A percentile compares a stretch with the other conserved stretches of the same genome.
Evolutionary conservation across 2,113 vertebrate genomes (phyloP).

Genomic region (Larimichthys polyactis): DNA sequence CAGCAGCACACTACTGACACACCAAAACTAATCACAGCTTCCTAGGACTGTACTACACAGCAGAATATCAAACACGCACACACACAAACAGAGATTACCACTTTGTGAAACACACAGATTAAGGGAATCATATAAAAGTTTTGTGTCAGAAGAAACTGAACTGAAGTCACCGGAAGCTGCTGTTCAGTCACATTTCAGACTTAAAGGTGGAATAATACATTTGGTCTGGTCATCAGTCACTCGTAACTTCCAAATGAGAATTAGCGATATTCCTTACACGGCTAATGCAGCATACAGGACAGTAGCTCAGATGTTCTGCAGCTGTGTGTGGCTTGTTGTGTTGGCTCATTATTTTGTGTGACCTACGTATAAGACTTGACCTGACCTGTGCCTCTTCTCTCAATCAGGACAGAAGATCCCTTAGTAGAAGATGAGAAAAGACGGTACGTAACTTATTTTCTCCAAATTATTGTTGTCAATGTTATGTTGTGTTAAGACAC

Average conservation of each 20-base stretch:
- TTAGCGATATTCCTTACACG: slow-evolving; percentile 4
- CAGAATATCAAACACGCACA: slow-evolving; percentile 25
- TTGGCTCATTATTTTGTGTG: no score
- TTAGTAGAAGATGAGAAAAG: slow-evolving; percentile 94
- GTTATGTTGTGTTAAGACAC: neutral
- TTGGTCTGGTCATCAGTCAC: slow-evolving; percentile 18
- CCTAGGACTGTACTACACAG: slow-evolving; percentile 39
- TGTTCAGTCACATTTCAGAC: neutral
- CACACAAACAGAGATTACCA: neutral
- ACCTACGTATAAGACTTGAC: slow-evolving; percentile 25
- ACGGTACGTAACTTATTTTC: slow-evolving; percentile 79
- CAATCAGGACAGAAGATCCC: slow-evolving; percentile 91
- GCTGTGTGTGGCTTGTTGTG: neutral
- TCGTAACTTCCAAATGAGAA: neutral
- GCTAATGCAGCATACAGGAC: neutral
- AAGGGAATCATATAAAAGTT: slow-evolving; percentile 8
- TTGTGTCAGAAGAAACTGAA: neutral
- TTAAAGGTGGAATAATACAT: neutral
- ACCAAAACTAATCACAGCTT: slow-evolving; percentile 64
- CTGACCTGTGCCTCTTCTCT: slow-evolving; percentile 74
- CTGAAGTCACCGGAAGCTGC: neutral
- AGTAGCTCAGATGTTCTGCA: neutral
- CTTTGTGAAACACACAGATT: slow-evolving; percentile 15
- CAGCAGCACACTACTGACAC: slow-evolving; percentile 55
- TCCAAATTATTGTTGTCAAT: neutral